Base-by-base conservation (phyloP, 2,888 invertebrate species). In the Hipparchia semele region DNA sequence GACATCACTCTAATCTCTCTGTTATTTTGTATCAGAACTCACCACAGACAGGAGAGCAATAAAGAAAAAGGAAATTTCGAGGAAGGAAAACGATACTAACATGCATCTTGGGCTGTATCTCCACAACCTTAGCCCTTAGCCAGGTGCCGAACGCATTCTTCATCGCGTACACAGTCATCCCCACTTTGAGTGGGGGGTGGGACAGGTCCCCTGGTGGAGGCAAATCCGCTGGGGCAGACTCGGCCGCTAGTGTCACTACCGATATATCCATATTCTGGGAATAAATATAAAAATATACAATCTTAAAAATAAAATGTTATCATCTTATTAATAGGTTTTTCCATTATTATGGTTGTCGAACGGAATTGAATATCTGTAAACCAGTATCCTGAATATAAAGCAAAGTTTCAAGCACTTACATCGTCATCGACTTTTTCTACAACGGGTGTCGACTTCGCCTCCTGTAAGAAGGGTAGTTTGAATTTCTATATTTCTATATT, bases 61-160 rank as follows among this genome's bases (percentile, higher is more conserved):
- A 23, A 23, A 23, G 23, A 1, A 23, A 23, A 23, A 23, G 23
- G 23, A 23, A 23, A 23, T 23, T 0, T 23, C 23, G 23, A 23
- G 23, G 1, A 10, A 13, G n/a, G 13, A 2, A 4, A 7, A 13
- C n/a, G 3, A 39, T 51, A 78, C 83, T 82, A 33, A 85, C 84
- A 10, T 76, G 49, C 0, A 66, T 13, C 13, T 90, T 88, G 0
- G 87, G 84, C 61, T 88, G 82, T 2, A 95, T 82, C 6, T 94
- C 94, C n/a, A 94, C 77, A 0, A 96, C 83, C 12, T 88, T 94
- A 6, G 95, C 96, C 70, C 90, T 92, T 0, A 95, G 88, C 97
- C 97, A 97, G 6, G 95, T 94, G 49, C 95, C 95, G 81, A 95
- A 95, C 9, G 94, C 90, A 72, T 95, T 95, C 77, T 95, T 94